Conservation (phyloP, 2,113 vertebrate genomes). For the Caranx ignobilis region DNA sequence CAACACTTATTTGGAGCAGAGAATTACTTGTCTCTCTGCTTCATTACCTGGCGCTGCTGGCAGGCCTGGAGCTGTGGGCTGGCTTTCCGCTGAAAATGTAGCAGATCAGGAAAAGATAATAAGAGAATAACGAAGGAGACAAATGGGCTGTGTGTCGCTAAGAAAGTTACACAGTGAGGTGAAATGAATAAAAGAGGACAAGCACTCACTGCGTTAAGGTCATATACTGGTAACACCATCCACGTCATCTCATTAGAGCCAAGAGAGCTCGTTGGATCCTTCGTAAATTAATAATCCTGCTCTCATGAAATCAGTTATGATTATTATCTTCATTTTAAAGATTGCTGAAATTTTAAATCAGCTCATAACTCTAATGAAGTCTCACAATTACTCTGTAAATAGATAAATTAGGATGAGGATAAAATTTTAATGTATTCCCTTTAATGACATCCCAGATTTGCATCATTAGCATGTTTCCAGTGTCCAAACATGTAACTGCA, state of each 20-base stretch:
- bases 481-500: neutral
- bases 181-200: slow-evolving; percentile 16
- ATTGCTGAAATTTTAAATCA: neutral
- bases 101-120: slow-evolving; percentile 22
- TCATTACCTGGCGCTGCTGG: slow-evolving; percentile 25
- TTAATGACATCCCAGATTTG: too few species aligned
- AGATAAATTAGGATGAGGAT: neutral
- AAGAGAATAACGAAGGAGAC: slow-evolving; percentile 20
- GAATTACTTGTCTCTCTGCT: slow-evolving; percentile 30
- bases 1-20: slow-evolving; percentile 48
- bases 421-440: neutral
- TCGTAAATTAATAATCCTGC: neutral
- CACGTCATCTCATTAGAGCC: neutral
- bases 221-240: neutral
- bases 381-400: neutral
- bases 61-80: neutral
- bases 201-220: neutral
- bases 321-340: neutral
- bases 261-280: neutral
- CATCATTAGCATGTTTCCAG: neutral
- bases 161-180: slow-evolving; percentile 26
- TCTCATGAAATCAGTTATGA: neutral
- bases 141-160: neutral
- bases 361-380: neutral
- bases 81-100: neutral